These are phyloP conservation scores for Dipodomys ordii DNA, from an alignment of 2,113 vertebrate genomes.

Conservation along the genomic window DNA sequence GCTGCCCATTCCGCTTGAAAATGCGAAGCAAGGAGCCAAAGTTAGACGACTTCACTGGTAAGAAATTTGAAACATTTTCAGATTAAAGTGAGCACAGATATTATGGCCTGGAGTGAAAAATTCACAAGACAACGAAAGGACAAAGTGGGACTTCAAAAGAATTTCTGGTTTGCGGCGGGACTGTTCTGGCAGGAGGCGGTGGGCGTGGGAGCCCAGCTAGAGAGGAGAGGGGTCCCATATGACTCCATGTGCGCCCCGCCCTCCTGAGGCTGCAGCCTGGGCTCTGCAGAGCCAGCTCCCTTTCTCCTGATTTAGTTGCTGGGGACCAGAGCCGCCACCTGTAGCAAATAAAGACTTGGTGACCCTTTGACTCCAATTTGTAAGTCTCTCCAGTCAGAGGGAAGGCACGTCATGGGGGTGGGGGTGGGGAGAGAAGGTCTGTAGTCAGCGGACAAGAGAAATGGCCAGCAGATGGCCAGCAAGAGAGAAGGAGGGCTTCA, in stretches of 20 bases:
- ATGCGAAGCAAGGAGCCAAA: neutral
- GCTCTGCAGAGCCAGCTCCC: neutral
- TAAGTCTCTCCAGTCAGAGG: neutral
- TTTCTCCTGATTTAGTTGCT: neutral
- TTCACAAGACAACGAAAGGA: conserved; percentile 41
- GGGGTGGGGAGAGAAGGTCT: neutral
- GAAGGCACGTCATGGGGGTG: neutral
- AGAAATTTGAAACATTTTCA: conserved; percentile 59
- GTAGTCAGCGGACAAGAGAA: neutral
- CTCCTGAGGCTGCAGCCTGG: neutral
- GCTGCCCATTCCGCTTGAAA: neutral
- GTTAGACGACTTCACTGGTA: conserved; percentile 16
- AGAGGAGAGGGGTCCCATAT: neutral
- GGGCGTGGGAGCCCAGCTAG: neutral
- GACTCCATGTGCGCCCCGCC: neutral
- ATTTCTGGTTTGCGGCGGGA: neutral
- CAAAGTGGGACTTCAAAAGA: conserved; percentile 18
- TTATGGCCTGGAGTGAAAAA: conserved; percentile 57
- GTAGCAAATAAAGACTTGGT: neutral
- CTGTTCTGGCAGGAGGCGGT: neutral
- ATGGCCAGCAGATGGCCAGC: neutral
- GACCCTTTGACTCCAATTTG: neutral
- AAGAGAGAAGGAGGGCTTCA: neutral
- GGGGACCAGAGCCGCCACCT: conserved; percentile 23
- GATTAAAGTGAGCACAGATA: conserved; percentile 61